Percentiles rank a stretch among this genome's conserved stretches.
Evolutionary conservation across 1,140 invertebrate genomes (phyloP).

Genomic region (Lordiphosa collinella): DNA sequence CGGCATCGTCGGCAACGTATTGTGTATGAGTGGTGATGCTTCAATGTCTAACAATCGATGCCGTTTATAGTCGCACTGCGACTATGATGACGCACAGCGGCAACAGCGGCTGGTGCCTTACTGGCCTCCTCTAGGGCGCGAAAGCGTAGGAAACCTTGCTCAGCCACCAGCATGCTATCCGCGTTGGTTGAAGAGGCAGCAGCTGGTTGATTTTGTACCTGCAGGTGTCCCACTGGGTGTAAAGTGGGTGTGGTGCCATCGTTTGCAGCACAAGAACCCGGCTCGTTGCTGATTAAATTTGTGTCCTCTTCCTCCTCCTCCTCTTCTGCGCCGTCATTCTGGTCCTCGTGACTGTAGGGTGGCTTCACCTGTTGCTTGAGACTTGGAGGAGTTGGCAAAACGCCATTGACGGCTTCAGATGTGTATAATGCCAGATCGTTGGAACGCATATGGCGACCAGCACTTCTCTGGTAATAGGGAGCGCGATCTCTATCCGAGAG

Average conservation of each 20-base stretch:
- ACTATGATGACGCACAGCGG: slow-evolving; percentile 33
- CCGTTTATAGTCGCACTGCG: slow-evolving; percentile 34
- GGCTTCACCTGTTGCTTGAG: slow-evolving; percentile 32
- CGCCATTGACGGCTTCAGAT: slow-evolving; percentile 14
- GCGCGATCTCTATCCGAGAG: slow-evolving; percentile 22
- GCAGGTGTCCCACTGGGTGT: slow-evolving; percentile 10
- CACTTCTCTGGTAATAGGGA: slow-evolving; percentile 30
- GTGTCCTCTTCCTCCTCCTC: slow-evolving; percentile 58
- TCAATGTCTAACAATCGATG: slow-evolving; percentile 27
- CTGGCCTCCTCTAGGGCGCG: slow-evolving; percentile 83
- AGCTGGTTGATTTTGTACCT: slow-evolving; percentile 36
- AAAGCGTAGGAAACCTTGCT: slow-evolving; percentile 91
- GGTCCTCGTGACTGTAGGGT: slow-evolving; percentile 42
- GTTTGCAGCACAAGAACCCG: slow-evolving; percentile 7
- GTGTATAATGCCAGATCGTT: slow-evolving; percentile 1
- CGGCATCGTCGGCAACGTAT: slow-evolving; percentile 10
- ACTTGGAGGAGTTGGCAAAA: not conserved
- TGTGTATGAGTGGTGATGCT: not conserved
- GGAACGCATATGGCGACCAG: slow-evolving; percentile 7
- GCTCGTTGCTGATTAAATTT: slow-evolving; percentile 58
- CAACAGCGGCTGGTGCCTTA: slow-evolving; percentile 12
- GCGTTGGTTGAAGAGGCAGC: slow-evolving; percentile 34
- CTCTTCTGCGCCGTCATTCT: slow-evolving; percentile 44
- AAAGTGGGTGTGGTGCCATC: slow-evolving; percentile 15
- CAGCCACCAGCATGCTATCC: slow-evolving; percentile 89